Evolutionary conservation across 2,797 vertebrate species (phyloP).

Genomic region (Mormyrops boulengeri): DNA sequence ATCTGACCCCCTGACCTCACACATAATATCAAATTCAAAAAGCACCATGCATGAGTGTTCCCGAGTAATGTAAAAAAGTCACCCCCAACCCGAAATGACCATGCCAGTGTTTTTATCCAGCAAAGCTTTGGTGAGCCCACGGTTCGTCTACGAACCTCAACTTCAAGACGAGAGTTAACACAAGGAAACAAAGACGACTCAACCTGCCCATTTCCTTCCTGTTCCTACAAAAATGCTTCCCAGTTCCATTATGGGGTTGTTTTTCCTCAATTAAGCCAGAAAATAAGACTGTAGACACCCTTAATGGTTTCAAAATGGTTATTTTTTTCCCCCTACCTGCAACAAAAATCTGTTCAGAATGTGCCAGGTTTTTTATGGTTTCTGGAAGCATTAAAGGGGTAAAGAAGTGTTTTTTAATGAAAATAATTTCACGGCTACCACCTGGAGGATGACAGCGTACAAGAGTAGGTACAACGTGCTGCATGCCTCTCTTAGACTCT

Average conservation of each 20-base stretch:
- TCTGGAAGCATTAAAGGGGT: slow-evolving; percentile 64
- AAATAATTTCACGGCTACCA: slow-evolving; percentile 90
- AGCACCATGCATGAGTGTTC: slow-evolving; percentile 97
- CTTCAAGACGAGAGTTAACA: slow-evolving; percentile 63
- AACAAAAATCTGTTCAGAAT: slow-evolving; percentile 40
- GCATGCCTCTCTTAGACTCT: slow-evolving; percentile 72
- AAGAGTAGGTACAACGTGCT: slow-evolving; percentile 83
- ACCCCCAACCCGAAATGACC: slow-evolving; percentile 65
- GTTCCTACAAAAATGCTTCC: slow-evolving; percentile 54
- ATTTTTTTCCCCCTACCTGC: neutral
- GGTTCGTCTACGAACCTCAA: slow-evolving; percentile 61
- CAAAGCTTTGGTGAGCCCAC: slow-evolving; percentile 66
- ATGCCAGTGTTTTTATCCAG: slow-evolving; percentile 74
- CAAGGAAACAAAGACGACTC: slow-evolving; percentile 63
- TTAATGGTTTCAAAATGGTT: slow-evolving; percentile 47
- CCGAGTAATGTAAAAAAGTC: slow-evolving; percentile 82
- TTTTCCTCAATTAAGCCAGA: slow-evolving; percentile 65
- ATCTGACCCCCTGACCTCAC: slow-evolving; percentile 80
- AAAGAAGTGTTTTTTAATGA: slow-evolving; percentile 71
- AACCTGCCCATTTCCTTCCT: slow-evolving; percentile 57
- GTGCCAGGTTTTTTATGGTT: slow-evolving; percentile 56
- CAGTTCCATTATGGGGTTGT: slow-evolving; percentile 66
- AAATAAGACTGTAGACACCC: slow-evolving; percentile 48
- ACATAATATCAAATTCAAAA: slow-evolving; percentile 98
- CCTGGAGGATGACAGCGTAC: slow-evolving; percentile 87